Evolutionary conservation across 2,888 invertebrate species (phyloP).

Genomic region (Rhagophthalmus giganteus): DNA sequence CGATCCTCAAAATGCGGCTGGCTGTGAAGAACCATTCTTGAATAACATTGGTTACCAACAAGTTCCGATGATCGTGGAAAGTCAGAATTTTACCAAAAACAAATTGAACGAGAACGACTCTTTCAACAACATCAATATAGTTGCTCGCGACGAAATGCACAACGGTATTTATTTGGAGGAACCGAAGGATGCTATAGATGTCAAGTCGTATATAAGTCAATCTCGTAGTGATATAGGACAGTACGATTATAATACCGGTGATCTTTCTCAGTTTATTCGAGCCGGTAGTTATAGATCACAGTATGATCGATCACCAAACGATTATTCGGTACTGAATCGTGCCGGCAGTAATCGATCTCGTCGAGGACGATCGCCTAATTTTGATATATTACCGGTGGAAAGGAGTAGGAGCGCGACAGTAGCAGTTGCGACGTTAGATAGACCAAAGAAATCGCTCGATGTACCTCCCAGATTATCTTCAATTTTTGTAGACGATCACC

Average conservation of each 20-base stretch:
- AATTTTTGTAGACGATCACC: slow-evolving; percentile 62
- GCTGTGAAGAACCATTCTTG: slow-evolving; percentile 32
- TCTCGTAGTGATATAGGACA: slow-evolving; percentile 69
- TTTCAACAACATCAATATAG: slow-evolving; percentile 19
- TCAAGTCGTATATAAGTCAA: slow-evolving; percentile 73
- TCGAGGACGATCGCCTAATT: slow-evolving; percentile 55
- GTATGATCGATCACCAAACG: slow-evolving; percentile 63
- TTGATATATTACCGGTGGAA: slow-evolving; percentile 40
- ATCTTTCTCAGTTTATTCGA: slow-evolving; percentile 65
- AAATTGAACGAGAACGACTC: slow-evolving; percentile 24
- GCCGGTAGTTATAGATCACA: slow-evolving; percentile 73
- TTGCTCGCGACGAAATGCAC: slow-evolving; percentile 33
- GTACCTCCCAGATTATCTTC: slow-evolving; percentile 49
- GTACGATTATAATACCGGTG: slow-evolving; percentile 49
- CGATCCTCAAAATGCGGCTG: slow-evolving; percentile 40
- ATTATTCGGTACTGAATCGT: slow-evolving; percentile 51
- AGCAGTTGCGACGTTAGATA: slow-evolving; percentile 50
- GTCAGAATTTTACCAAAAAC: slow-evolving; percentile 24
- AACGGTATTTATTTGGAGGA: slow-evolving; percentile 37
- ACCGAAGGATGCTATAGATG: slow-evolving; percentile 66
- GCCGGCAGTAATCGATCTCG: slow-evolving; percentile 56
- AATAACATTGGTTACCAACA: slow-evolving; percentile 62
- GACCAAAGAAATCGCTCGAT: slow-evolving; percentile 56
- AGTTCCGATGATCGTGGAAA: slow-evolving; percentile 62
- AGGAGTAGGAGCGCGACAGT: slow-evolving; percentile 50